Evolutionary conservation across 2,888 invertebrate species (phyloP).

Genomic region (Drosophila falleni): DNA sequence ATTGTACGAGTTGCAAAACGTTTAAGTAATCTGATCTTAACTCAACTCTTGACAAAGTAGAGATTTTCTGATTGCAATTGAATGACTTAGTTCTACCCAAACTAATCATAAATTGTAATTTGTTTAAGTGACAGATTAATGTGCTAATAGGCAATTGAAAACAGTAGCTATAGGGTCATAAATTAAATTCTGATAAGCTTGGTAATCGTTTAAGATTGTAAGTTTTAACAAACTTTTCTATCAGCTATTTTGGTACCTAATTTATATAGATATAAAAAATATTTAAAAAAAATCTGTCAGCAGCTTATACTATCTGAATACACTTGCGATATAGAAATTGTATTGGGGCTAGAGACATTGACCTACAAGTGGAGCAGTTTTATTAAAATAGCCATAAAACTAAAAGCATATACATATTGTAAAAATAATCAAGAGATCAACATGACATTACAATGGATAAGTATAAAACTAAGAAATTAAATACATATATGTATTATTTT

Average conservation of each 20-base stretch:
- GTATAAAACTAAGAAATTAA: slow-evolving; percentile 8
- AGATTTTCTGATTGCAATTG: slow-evolving; percentile 7
- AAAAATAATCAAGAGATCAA: slow-evolving; percentile 10
- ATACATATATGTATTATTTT: slow-evolving; percentile 4
- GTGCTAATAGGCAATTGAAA: slow-evolving; percentile 15
- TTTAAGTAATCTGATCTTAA: slow-evolving; percentile 4
- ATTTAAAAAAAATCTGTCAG: slow-evolving; percentile 11
- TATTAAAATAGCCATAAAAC: slow-evolving; percentile 37
- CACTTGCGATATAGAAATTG: slow-evolving; percentile 9
- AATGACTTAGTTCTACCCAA: slow-evolving; percentile 4
- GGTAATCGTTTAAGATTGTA: slow-evolving; percentile 7
- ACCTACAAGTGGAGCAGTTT: slow-evolving; percentile 22
- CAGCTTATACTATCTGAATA: slow-evolving; percentile 8
- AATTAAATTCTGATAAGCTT: slow-evolving; percentile 15
- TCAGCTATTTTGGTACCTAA: neutral
- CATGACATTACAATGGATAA: slow-evolving; percentile 24
- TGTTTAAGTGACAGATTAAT: slow-evolving; percentile 18
- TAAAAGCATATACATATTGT: slow-evolving; percentile 27
- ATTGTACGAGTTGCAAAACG: neutral
- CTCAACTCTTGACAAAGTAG: slow-evolving; percentile 8
- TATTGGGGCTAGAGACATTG: slow-evolving; percentile 15
- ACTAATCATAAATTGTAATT: slow-evolving; percentile 7
- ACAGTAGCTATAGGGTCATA: slow-evolving; percentile 3
- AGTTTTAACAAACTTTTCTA: slow-evolving; percentile 5
- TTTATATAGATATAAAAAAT: slow-evolving; percentile 1